Conservation (phyloP, 2,888 invertebrate species). For the Agrotis ipsilon region DNA sequence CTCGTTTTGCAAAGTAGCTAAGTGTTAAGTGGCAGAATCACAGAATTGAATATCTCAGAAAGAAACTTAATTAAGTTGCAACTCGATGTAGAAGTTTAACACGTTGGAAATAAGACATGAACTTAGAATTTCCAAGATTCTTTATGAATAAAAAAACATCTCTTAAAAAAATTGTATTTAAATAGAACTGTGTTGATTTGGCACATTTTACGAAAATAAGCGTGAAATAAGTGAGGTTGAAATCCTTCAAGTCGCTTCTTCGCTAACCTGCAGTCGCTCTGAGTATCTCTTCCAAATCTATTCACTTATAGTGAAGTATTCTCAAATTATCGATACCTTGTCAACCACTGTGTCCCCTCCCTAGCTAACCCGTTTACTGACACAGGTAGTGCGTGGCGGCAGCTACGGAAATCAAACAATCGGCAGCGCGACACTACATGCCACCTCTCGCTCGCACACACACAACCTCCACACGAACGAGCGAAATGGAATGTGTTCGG, state of each 20-base stretch:
- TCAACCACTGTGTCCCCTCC: conserved; percentile 45
- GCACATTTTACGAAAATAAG: no score
- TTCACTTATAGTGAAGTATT: not conserved
- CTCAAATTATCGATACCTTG: conserved; percentile 17
- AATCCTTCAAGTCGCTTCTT: no score
- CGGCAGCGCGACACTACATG: conserved; percentile 60
- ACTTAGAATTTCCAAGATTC: no score
- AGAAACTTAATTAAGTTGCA: not conserved
- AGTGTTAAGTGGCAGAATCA: not conserved
- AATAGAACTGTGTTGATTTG: no score
- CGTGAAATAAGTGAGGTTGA: no score
- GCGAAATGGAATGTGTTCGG: conserved; percentile 9
- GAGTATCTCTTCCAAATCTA: no score
- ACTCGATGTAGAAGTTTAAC: not conserved
- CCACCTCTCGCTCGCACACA: conserved; percentile 39
- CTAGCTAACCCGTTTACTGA: conserved; percentile 74
- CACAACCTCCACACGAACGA: not conserved
- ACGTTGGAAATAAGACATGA: not conserved
- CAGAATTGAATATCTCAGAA: conserved; percentile 4
- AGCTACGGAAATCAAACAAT: conserved; percentile 81
- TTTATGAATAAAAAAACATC: no score
- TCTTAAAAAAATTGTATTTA: no score
- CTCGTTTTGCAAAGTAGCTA: not conserved
- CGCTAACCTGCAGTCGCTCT: no score
- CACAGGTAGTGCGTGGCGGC: conserved; percentile 74